Percentiles rank a stretch among this genome's conserved stretches.
Evolutionary conservation across 2,888 invertebrate genomes (phyloP).

Genomic region (Odontocolon sp.): DNA sequence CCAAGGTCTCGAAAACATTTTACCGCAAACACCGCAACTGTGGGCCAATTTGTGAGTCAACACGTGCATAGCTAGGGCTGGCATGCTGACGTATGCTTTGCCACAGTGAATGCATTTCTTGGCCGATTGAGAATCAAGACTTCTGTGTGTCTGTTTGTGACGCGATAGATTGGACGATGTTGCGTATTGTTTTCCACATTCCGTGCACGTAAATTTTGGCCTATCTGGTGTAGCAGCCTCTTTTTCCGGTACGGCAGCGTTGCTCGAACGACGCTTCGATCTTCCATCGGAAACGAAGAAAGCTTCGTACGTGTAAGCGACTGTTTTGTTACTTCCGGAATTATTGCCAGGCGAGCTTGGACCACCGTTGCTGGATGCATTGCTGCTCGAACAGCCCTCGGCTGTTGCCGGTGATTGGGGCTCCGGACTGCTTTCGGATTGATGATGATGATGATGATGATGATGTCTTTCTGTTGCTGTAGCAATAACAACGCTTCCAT

Average conservation of each 20-base stretch:
- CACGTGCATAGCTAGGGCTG: constrained; percentile 96
- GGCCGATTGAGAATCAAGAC: constrained; percentile 93
- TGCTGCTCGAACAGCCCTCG: constrained; percentile 67
- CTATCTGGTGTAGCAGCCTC: constrained; percentile 80
- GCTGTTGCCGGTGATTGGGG: constrained; percentile 74
- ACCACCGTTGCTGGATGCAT: constrained; percentile 65
- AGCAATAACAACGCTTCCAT: constrained; percentile 68
- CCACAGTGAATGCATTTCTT: constrained; percentile 98
- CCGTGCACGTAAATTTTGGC: constrained; percentile 87
- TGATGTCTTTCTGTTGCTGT: constrained; percentile 64
- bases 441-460: constrained; percentile 54
- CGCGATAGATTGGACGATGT: constrained; percentile 95
- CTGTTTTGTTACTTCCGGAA: constrained; percentile 85
- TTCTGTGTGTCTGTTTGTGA: constrained; percentile 95
- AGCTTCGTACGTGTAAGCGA: constrained; percentile 95
- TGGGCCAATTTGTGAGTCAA: constrained; percentile 96
- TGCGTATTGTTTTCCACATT: constrained; percentile 95
- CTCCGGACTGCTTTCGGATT: constrained; percentile 69
- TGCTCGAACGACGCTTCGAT: constrained; percentile 86
- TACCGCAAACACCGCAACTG: constrained; percentile 96
- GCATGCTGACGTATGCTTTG: constrained; percentile 99
- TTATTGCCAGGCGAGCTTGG: constrained; percentile 63
- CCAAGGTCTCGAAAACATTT: constrained; percentile 98
- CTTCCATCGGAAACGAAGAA: constrained; percentile 94
- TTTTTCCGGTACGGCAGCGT: constrained; percentile 80